Base-by-base conservation (phyloP, 2,888 invertebrate species). In the Tryphoninae sp. region DNA sequence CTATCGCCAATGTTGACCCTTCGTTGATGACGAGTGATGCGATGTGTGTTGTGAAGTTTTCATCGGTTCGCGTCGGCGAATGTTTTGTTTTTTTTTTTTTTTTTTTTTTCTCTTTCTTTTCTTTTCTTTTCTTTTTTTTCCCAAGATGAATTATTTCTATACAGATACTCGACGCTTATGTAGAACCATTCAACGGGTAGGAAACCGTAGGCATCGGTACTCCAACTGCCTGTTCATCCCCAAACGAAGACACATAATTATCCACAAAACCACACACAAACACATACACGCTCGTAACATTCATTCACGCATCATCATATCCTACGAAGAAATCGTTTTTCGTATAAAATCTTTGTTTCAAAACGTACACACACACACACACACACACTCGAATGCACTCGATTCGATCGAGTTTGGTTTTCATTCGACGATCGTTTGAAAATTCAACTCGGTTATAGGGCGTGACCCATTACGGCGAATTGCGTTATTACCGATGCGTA, bases 371-470 rank as follows among this genome's bases (percentile, higher is more conserved):
- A 69, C 33, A 71, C 45, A 59, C 61, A 61, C 13, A 59, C 16
- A 72, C 51, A 55, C 23, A 64, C 42, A 45, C 42, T 65, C 55
- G 55, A 55, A 67, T 53, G n/a, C 51, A 61, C 61, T 69, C 69
- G 23, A 16, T 68, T 69, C 69, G 23, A 16, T 61, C 77, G 55
- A 69, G 53, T 68, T 68, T 76, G 49, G n/a, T 55, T 7, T 26
- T 59, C 40, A 13, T 59, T n/a, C 76, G 58, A 11, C 65, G 26
- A 67, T 26, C 40, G 49, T 26, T 58, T 65, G 19, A 22, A 67
- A 51, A 67, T 22, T 19, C 40, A 49, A 59, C 8, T 49, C 40
- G n/a, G n/a, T 13, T 45, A 42, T 61, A 33, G 33, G 26, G 51
- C 49, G 59, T 76, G 68, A 76, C 51, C 51, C 59, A 61, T 23